Evolutionary conservation across 2,888 invertebrate species (phyloP), one percentile per base, ranked within the genome.

Genomic region (Cepaea hortensis): DNA sequence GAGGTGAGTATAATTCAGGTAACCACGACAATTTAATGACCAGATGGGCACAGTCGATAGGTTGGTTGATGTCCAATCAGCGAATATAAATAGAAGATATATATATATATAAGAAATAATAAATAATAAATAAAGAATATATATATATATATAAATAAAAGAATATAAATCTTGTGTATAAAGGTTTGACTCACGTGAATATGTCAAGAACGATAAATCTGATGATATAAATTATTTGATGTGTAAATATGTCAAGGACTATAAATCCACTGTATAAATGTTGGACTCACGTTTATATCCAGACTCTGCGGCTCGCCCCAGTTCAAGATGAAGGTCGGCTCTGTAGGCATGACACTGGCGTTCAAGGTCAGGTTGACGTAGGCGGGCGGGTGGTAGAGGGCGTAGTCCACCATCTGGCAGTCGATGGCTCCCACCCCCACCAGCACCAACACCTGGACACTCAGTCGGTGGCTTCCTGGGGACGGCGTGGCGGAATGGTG

Each of bases 301-400:
- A 20, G 18, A n/a, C 77, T 76, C 18, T 81, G 61, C 13, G 83
- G 88, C 85, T 92, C 91, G 20, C 91, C 92, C 88, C 90, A 92
- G 81, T 90, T 85, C 23, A 93, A 86, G 0, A 72, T 65, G 15
- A 90, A 88, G 2, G 46, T 88, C 15, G 92, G 92, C 23, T 87
- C 90, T 50, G 91, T 91, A 1, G 92, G 92, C 46, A 84, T 72
- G 13, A 84, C 11, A 87, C 73, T 75, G 55, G 79, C 82, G 70
- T 86, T 72, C 90, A 89, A 50, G 62, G 73, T 70, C 61, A 88
- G 70, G 82, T 85, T 65, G 70, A 85, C 84, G 68, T 61, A 3
- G 68, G 89, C 72, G 23, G 87, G 88, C 7, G 88, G 88, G 70
- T 87, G 48, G 87, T 88, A 87, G 35, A 88, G 86, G 68, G 88